Conservation (phyloP, 37 sponge, comb jelly and placozoan species). For the Ephydatia muelleri region DNA sequence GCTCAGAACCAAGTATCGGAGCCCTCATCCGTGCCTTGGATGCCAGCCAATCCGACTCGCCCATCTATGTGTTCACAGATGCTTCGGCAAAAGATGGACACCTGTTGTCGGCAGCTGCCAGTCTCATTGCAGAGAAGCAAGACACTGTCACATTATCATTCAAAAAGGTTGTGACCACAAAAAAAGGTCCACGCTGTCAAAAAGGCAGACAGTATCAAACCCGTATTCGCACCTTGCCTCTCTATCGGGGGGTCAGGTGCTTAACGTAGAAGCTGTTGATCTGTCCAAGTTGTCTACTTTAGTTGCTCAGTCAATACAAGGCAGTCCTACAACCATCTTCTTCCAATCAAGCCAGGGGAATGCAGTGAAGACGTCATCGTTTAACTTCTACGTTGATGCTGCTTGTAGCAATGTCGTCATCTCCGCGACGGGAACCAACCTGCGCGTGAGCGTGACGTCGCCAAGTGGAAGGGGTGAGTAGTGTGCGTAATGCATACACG, state of each 20-base stretch:
- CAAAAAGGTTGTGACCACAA: not conserved
- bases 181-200: not conserved
- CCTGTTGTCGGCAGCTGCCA: not conserved
- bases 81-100: constrained; percentile 44
- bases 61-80: constrained; percentile 72
- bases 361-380: not conserved
- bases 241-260: constrained; percentile 44
- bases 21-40: constrained; percentile 56
- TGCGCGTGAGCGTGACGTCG: not conserved
- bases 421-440: constrained; percentile 3
- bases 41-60: constrained; percentile 46
- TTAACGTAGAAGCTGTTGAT: constrained; percentile 6
- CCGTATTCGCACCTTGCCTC: constrained; percentile 20
- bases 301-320: constrained; percentile 2
- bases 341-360: not conserved
- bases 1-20: constrained; percentile 62
- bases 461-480: too few relatives aligned
- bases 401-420: not conserved
- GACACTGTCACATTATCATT: not conserved
- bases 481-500: too few relatives aligned
- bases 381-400: constrained; percentile 17
- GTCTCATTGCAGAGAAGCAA: constrained; percentile 13
- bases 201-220: constrained; percentile 10
- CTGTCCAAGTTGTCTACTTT: constrained; percentile 24
- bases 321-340: constrained; percentile 14